These are phyloP conservation scores for Smutsia gigantea DNA, from an alignment of 2,797 vertebrate species.

Conservation along the genomic window DNA sequence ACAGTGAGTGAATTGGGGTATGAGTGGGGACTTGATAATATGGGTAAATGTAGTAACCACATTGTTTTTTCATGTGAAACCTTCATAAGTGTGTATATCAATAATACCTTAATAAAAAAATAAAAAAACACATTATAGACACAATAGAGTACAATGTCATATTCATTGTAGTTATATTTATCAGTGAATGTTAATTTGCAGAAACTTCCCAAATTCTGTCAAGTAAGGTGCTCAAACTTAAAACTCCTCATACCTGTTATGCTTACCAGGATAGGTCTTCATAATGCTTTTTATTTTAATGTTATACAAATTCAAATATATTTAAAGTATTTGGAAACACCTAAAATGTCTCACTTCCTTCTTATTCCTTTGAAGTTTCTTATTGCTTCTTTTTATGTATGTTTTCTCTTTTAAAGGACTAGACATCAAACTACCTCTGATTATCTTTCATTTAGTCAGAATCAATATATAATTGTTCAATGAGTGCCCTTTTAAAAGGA, in stretches of 20 bases:
- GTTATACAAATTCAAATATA: not conserved
- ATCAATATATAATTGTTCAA: conserved; percentile 14
- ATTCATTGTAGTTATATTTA: not conserved
- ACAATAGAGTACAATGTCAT: not conserved
- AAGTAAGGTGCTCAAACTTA: not conserved
- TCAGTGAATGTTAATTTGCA: not conserved
- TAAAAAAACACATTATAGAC: not conserved
- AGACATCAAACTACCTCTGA: not conserved
- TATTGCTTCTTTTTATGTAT: not conserved
- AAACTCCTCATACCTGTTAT: not conserved
- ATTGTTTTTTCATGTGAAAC: no score
- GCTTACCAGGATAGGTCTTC: not conserved
- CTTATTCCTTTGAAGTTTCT: not conserved
- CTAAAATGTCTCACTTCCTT: not conserved
- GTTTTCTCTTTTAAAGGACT: not conserved
- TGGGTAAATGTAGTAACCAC: no score
- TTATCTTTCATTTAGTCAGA: conserved; percentile 1
- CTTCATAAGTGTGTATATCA: no score
- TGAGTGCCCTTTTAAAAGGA: not conserved
- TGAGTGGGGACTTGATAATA: no score
- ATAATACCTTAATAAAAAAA: no score
- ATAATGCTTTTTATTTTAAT: not conserved
- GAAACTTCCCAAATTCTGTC: not conserved
- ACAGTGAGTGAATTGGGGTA: no score
- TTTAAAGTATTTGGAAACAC: conserved; percentile 40